These are phyloP conservation scores for Etheostoma nigrum DNA, from an alignment of 2,797 vertebrate species.

Conservation along the genomic window DNA sequence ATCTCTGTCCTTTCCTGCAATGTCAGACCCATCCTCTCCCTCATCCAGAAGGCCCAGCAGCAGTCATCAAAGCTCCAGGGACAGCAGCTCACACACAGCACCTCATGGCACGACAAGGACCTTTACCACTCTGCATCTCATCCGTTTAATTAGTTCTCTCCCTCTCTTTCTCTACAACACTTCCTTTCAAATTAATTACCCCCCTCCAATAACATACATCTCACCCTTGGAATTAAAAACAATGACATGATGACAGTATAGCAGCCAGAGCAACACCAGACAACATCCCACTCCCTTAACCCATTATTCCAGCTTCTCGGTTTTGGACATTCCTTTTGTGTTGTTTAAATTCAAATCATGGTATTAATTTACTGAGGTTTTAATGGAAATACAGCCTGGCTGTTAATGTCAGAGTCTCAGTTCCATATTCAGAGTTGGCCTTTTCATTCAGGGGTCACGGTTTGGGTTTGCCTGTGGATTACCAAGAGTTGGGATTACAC, in stretches of 20 bases:
- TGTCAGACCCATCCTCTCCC: conserved; percentile 51
- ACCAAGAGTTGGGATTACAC: conserved; percentile 34
- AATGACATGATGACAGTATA: neutral
- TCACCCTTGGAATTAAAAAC: conserved; percentile 18
- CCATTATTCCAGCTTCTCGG: conserved; percentile 20
- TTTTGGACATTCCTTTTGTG: conserved; percentile 25
- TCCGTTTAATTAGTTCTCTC: conserved; percentile 54
- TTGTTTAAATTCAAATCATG: conserved; percentile 45
- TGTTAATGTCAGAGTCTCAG: conserved; percentile 48
- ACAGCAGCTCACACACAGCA: conserved; percentile 48
- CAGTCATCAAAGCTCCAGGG: conserved; percentile 54
- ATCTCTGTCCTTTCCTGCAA: conserved; percentile 58
- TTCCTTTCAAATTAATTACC: conserved; percentile 45
- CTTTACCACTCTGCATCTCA: conserved; percentile 54
- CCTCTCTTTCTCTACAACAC: conserved; percentile 17
- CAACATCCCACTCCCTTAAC: conserved; percentile 19
- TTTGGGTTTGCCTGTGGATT: conserved; percentile 32
- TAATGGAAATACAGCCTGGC: conserved; percentile 32
- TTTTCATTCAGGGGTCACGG: conserved; percentile 41
- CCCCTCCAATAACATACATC: conserved; percentile 33
- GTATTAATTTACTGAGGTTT: conserved; percentile 53
- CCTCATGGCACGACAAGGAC: conserved; percentile 50
- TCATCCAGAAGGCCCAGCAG: conserved; percentile 47
- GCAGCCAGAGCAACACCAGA: conserved; percentile 11
- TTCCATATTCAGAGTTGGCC: conserved; percentile 48